Evolutionary conservation across 2,113 vertebrate genomes (phyloP).

Genomic region (Tragelaphus buxtoni): DNA sequence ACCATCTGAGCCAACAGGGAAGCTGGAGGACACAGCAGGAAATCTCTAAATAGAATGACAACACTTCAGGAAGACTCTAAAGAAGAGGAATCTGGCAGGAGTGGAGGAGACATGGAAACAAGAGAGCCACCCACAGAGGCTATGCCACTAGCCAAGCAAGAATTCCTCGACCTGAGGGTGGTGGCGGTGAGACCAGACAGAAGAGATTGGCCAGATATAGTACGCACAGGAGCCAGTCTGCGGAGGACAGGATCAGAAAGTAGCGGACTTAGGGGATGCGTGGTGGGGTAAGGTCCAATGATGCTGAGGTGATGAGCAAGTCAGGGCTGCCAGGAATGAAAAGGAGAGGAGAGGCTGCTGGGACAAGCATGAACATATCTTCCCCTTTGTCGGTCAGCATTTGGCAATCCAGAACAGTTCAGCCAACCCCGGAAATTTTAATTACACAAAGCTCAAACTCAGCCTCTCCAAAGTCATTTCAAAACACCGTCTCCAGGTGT

Average conservation of each 20-base stretch:
- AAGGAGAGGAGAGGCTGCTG: not conserved
- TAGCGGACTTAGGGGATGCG: accelerated
- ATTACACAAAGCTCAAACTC: not conserved
- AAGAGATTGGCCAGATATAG: not conserved
- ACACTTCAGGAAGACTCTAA: not conserved
- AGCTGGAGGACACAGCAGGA: not conserved
- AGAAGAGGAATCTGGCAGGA: not conserved
- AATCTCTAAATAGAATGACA: not conserved
- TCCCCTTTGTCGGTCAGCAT: not conserved
- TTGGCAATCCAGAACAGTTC: not conserved
- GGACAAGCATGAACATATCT: not conserved
- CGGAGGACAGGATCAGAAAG: not conserved
- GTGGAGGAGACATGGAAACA: not conserved
- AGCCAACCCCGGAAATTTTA: constrained; percentile 35
- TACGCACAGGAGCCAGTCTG: not conserved
- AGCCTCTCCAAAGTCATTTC: constrained; percentile 36
- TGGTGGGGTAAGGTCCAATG: not conserved
- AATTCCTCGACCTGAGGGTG: not conserved
- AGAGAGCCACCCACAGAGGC: not conserved
- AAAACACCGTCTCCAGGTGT: constrained; percentile 30
- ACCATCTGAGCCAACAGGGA: not conserved
- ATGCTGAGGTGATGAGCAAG: not conserved
- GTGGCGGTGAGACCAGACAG: not conserved
- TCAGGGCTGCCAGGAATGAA: not conserved
- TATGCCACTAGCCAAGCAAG: not conserved